These are phyloP conservation scores for Mus minutoides DNA, from an alignment of 2,797 vertebrate species.

Conservation along the genomic window DNA sequence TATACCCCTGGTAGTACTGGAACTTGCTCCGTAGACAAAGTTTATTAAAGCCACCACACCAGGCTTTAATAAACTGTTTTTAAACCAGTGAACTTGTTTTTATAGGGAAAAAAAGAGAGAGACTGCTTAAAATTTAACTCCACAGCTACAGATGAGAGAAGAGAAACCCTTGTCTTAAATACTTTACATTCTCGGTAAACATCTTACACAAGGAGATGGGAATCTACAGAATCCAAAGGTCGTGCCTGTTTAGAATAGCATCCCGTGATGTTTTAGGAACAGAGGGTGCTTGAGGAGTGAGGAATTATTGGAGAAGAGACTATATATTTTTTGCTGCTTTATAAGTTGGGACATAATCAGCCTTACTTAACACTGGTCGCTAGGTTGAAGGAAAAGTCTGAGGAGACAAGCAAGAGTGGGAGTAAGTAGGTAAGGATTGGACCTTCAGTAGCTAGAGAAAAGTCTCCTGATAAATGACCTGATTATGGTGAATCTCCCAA, in stretches of 20 bases:
- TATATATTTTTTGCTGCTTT: constrained; percentile 32
- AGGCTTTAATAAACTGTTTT: neutral
- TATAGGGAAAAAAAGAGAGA: neutral
- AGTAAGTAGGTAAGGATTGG: neutral
- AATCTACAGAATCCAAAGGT: constrained; percentile 34
- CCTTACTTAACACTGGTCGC: neutral
- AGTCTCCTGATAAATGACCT: too few relatives aligned
- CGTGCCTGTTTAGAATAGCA: neutral
- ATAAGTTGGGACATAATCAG: neutral
- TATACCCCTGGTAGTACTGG: neutral
- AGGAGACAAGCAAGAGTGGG: neutral
- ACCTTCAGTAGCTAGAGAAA: neutral
- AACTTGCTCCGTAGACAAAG: neutral
- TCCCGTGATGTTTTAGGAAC: neutral
- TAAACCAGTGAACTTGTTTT: neutral
- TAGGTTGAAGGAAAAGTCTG: neutral
- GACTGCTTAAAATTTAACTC: neutral
- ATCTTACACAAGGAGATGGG: neutral
- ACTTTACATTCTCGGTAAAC: constrained; percentile 21
- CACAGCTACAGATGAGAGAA: neutral
- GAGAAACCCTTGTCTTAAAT: neutral
- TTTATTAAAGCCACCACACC: neutral
- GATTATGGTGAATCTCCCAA: too few relatives aligned
- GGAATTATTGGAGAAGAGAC: neutral
- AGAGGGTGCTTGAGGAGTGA: neutral